Evolutionary conservation across 2,113 vertebrate species (phyloP).

Genomic region (Equus quagga): DNA sequence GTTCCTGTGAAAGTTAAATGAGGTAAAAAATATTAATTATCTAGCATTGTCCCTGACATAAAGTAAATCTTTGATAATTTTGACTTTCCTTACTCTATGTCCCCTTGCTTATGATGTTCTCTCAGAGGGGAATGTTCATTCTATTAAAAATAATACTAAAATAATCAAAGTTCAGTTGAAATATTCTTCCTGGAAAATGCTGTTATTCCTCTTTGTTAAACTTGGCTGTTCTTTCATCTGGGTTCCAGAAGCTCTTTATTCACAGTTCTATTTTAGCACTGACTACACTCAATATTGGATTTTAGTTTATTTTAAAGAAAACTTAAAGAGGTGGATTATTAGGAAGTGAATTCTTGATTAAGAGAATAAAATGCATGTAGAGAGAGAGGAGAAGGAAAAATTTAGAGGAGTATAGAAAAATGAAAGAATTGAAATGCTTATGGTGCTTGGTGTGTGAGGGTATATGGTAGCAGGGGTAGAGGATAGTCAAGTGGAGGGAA

Average conservation of each 20-base stretch:
- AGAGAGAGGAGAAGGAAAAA: not conserved
- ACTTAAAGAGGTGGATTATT: not conserved
- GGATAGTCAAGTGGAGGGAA: not conserved
- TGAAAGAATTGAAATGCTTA: not conserved
- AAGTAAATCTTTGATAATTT: not conserved
- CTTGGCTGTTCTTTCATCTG: not conserved
- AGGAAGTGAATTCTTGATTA: not conserved
- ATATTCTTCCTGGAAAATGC: not conserved
- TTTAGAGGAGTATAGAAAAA: not conserved
- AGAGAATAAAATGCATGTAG: not conserved
- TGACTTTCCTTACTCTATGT: not conserved
- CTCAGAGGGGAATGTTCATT: not conserved
- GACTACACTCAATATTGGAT: not conserved
- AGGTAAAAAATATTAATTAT: not conserved
- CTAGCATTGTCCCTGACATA: not conserved
- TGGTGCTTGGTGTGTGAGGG: not conserved
- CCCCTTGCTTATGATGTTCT: not conserved
- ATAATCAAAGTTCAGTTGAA: not conserved
- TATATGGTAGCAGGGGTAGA: not conserved
- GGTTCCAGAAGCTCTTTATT: not conserved
- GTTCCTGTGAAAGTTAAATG: not conserved
- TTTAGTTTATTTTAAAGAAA: conserved; percentile 32
- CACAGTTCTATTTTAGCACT: not conserved
- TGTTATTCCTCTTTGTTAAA: not conserved
- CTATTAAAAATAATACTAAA: not conserved